Conservation (phyloP, 2,113 vertebrate genomes). For the Pygoscelis adeliae region DNA sequence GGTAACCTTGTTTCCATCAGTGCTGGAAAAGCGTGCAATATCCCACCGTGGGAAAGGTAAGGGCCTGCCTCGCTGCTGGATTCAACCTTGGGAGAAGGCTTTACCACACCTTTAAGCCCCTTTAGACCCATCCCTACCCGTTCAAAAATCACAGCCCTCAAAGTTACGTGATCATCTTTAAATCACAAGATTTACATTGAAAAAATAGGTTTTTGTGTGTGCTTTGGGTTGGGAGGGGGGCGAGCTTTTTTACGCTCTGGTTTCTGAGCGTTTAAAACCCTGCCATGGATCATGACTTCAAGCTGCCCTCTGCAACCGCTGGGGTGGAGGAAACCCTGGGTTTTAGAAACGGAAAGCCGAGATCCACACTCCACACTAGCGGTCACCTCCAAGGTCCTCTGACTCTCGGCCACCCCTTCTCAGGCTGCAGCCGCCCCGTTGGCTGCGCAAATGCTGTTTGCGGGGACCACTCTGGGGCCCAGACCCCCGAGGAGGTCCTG, state of each 20-base stretch:
- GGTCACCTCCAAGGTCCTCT: background rate
- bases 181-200: background rate
- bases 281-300: background rate
- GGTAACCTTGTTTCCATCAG: background rate
- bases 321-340: background rate
- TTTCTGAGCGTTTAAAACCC: background rate
- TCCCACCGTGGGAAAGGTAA: background rate
- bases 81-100: background rate
- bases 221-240: background rate
- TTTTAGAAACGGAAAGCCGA: background rate
- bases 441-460: no score
- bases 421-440: background rate
- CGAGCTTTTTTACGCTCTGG: background rate
- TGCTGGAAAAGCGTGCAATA: background rate
- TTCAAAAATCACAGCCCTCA: background rate
- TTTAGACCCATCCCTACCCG: background rate
- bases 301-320: background rate
- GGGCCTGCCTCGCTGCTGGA: background rate
- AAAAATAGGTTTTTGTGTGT: background rate
- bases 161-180: background rate
- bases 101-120: background rate
- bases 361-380: background rate
- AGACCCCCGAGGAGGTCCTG: background rate
- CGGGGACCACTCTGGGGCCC: background rate
- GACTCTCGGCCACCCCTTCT: background rate